Conservation (phyloP, 2,888 invertebrate species). For the Dinocampus coccinellae region DNA sequence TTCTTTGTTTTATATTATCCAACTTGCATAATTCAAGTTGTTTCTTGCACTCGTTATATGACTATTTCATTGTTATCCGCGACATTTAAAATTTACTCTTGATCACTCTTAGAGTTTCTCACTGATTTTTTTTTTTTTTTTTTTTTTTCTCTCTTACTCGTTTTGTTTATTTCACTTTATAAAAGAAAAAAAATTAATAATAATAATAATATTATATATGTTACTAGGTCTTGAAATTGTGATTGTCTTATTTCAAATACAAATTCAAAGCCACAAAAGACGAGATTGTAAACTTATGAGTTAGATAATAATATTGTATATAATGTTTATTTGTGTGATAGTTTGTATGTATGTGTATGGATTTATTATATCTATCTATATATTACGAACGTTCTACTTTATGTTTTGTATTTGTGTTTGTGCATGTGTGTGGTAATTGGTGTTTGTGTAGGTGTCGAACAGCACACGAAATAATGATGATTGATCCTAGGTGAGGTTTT, state of each 20-base stretch:
- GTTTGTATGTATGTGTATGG: not conserved
- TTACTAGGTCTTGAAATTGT: not conserved
- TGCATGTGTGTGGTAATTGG: slow-evolving; percentile 13
- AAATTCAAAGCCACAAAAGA: slow-evolving; percentile 20
- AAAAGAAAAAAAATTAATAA: too few relatives aligned
- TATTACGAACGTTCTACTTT: not conserved
- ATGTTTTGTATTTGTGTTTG: not conserved
- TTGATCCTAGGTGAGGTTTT: slow-evolving; percentile 57
- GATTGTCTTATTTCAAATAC: slow-evolving; percentile 31
- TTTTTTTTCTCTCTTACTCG: not conserved
- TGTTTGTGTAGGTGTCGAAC: slow-evolving; percentile 55
- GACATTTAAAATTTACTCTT: not conserved
- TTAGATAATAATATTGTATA: not conserved
- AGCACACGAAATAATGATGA: slow-evolving; percentile 58
- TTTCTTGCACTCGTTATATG: not conserved
- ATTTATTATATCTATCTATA: not conserved
- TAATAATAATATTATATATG: too few relatives aligned
- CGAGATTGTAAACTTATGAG: slow-evolving; percentile 17
- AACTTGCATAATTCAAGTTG: not conserved
- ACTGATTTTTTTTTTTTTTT: not conserved
- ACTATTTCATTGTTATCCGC: slow-evolving; percentile 7
- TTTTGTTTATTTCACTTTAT: too few relatives aligned
- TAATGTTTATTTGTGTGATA: not conserved
- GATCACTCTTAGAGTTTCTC: not conserved
- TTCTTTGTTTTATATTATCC: too few relatives aligned